These are phyloP conservation scores for Synergus laeviventris DNA, from an alignment of 2,888 invertebrate species.

Conservation along the genomic window DNA sequence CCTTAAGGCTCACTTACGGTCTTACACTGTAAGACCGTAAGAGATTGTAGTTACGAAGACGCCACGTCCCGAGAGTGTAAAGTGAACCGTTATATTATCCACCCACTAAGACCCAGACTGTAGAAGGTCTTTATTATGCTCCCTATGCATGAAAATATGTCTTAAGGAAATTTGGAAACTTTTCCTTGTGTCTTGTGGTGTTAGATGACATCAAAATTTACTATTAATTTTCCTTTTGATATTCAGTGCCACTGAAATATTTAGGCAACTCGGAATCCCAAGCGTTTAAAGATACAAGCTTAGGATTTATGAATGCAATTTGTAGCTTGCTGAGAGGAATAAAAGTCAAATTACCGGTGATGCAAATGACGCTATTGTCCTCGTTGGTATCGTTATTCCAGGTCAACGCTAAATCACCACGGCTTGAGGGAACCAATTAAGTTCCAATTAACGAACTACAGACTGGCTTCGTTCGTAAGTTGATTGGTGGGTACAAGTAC, in stretches of 20 bases:
- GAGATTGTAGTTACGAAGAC: conserved; percentile 4
- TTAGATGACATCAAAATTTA: not conserved
- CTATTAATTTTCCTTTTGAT: too few relatives aligned
- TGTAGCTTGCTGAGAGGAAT: conserved; percentile 14
- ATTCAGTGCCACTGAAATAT: not conserved
- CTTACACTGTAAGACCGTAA: too few relatives aligned
- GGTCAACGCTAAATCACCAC: conserved; percentile 56
- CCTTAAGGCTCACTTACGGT: conserved; percentile 28
- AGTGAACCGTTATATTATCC: conserved; percentile 11
- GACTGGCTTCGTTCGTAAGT: conserved; percentile 22
- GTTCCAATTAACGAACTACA: conserved; percentile 56
- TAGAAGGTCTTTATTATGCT: conserved; percentile 23
- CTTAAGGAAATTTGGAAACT: conserved; percentile 12
- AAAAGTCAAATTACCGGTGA: conserved; percentile 42
- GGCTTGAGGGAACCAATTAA: conserved; percentile 56
- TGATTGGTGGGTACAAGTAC: conserved; percentile 18
- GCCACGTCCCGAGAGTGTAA: conserved; percentile 37
- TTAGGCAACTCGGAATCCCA: not conserved
- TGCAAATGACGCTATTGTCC: conserved; percentile 53
- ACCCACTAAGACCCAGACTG: not conserved
- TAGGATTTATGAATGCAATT: conserved; percentile 7
- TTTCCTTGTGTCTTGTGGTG: not conserved
- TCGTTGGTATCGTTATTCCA: conserved; percentile 44
- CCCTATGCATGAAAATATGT: conserved; percentile 14
- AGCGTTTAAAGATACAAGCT: not conserved